These are phyloP conservation scores for Mimas tiliae DNA, from an alignment of 2,888 invertebrate species.

Conservation along the genomic window DNA sequence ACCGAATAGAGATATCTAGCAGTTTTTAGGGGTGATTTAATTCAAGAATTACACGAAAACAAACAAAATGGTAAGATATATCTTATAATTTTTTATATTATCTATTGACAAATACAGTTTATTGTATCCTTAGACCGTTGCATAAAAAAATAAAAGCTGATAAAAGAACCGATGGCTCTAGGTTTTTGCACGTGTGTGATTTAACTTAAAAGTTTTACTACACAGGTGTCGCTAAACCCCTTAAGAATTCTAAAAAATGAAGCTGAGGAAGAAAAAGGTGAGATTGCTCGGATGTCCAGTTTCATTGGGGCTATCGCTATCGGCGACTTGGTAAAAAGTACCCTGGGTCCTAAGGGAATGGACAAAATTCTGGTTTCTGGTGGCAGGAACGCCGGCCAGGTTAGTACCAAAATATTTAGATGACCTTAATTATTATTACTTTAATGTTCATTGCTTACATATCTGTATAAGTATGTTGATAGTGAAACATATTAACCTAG, in stretches of 20 bases:
- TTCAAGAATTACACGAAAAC: no score
- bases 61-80: slow-evolving; percentile 47
- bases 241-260: slow-evolving; percentile 97
- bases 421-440: not conserved
- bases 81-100: slow-evolving; percentile 29
- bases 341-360: slow-evolving; percentile 99
- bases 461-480: not conserved
- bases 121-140: not conserved
- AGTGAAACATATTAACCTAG: not conserved
- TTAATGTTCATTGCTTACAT: not conserved
- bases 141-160: slow-evolving; percentile 24
- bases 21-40: no score
- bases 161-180: slow-evolving; percentile 52
- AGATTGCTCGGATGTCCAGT: slow-evolving; percentile 98
- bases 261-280: slow-evolving; percentile 99
- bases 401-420: slow-evolving; percentile 40
- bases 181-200: slow-evolving; percentile 59
- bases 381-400: slow-evolving; percentile 91
- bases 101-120: not conserved
- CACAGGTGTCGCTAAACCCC: slow-evolving; percentile 94
- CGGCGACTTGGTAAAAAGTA: slow-evolving; percentile 99
- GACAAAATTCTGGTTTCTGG: slow-evolving; percentile 94
- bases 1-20: no score
- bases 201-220: slow-evolving; percentile 38
- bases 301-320: slow-evolving; percentile 99